Evolutionary conservation across 2,888 invertebrate species (phyloP).

Genomic region (Agonum fuliginosum): DNA sequence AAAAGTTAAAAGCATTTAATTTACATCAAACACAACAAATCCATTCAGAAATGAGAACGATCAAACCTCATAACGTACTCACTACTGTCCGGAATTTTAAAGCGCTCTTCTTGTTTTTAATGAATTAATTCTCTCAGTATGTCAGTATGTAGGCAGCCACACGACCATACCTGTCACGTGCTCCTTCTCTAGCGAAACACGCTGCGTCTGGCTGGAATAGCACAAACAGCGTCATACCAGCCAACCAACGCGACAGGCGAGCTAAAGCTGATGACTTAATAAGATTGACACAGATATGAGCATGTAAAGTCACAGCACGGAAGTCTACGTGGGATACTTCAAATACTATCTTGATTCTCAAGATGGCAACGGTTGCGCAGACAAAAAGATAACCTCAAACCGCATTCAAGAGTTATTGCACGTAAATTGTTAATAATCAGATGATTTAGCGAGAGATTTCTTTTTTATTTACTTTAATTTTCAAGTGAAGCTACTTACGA

Average conservation of each 20-base stretch:
- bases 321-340: slow-evolving; percentile 17
- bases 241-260: background rate
- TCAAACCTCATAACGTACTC: too few species aligned
- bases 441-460: background rate
- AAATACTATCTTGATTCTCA: slow-evolving; percentile 39
- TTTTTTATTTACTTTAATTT: slow-evolving; percentile 9
- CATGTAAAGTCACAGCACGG: slow-evolving; percentile 37
- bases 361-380: background rate
- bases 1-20: too few species aligned
- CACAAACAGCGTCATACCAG: background rate
- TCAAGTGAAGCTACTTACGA: background rate
- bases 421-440: slow-evolving; percentile 9
- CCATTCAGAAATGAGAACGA: too few species aligned
- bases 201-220: background rate
- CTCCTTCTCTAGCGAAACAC: background rate
- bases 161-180: too few species aligned
- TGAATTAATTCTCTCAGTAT: too few species aligned
- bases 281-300: slow-evolving; percentile 44
- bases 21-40: too few species aligned
- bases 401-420: slow-evolving; percentile 7
- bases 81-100: too few species aligned
- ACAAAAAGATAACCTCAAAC: background rate
- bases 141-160: too few species aligned
- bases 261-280: slow-evolving; percentile 38
- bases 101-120: too few species aligned